Percentiles rank a stretch among this genome's conserved stretches.
Evolutionary conservation across 2,113 vertebrate genomes (phyloP).

Genomic region (Passer domesticus): DNA sequence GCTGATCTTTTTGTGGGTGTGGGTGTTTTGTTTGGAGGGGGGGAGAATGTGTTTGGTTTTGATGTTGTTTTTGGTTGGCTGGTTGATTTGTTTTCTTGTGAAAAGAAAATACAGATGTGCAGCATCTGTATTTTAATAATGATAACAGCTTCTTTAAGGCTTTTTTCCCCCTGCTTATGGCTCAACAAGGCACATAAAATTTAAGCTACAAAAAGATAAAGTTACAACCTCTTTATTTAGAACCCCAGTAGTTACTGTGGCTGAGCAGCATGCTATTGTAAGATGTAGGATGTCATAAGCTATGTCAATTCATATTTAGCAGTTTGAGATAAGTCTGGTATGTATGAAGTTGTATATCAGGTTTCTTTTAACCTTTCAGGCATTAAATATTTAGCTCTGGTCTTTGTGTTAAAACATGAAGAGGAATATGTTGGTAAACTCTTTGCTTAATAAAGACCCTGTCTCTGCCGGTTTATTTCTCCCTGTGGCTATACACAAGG

Average conservation of each 20-base stretch:
- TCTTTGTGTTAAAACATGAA: background rate
- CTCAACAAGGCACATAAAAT: background rate
- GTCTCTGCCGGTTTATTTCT: background rate
- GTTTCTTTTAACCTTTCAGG: conserved; percentile 36
- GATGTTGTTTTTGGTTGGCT: background rate
- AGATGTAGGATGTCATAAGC: background rate
- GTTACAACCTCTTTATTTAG: background rate
- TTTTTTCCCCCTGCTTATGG: background rate
- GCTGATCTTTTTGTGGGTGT: background rate
- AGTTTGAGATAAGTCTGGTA: background rate
- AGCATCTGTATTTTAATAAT: background rate
- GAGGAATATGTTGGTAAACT: background rate
- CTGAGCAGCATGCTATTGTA: background rate
- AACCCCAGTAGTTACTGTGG: background rate
- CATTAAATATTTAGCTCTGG: background rate
- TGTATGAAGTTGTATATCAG: background rate
- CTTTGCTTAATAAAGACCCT: background rate
- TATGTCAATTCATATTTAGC: conserved; percentile 6
- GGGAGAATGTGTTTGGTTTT: background rate
- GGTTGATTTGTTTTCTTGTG: background rate
- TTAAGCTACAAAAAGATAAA: background rate
- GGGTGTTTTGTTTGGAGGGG: background rate
- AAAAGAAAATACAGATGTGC: background rate
- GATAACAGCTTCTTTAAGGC: background rate
- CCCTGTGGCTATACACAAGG: background rate